A percentile compares a stretch with the other conserved stretches of the same genome.
These are phyloP conservation scores for Brachypalpus laphriformis DNA, from an alignment of 2,888 invertebrate species.

Conservation along the genomic window DNA sequence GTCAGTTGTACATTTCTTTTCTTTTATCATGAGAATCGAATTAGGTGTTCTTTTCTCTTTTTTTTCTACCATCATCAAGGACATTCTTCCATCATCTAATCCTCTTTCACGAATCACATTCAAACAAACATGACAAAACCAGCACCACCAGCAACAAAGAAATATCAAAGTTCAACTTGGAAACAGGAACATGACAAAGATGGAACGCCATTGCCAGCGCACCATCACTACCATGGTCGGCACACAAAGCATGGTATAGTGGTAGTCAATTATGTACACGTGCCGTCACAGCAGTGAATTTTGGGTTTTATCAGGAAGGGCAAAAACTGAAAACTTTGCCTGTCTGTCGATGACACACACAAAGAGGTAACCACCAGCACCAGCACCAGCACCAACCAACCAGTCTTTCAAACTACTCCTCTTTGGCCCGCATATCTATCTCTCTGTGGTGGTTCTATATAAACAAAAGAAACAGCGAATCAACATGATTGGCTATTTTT, in stretches of 20 bases:
- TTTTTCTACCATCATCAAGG: slow-evolving; percentile 21
- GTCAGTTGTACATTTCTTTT: not conserved
- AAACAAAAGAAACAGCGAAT: slow-evolving; percentile 15
- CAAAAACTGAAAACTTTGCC: slow-evolving; percentile 3
- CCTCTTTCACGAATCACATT: not conserved
- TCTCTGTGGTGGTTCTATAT: not conserved
- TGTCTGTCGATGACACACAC: not conserved
- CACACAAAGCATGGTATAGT: slow-evolving; percentile 3
- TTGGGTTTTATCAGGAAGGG: not conserved
- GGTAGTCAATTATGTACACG: slow-evolving; percentile 58
- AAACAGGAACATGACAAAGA: not conserved
- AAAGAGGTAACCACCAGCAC: slow-evolving; percentile 1
- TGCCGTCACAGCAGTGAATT: slow-evolving; percentile 4
- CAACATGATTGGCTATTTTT: slow-evolving; percentile 25
- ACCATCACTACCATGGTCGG: not conserved
- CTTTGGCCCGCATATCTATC: not conserved
- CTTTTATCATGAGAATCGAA: not conserved
- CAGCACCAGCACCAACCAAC: not conserved
- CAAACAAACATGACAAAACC: not conserved
- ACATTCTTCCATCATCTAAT: not conserved
- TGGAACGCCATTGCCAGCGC: slow-evolving; percentile 18
- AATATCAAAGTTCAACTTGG: slow-evolving; percentile 45
- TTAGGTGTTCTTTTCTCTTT: not conserved
- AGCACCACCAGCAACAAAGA: not conserved
- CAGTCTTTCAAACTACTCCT: not conserved